phyloP scores from a whole-genome alignment of 2,888 invertebrate species.

The Hedya salicella region DNA sequence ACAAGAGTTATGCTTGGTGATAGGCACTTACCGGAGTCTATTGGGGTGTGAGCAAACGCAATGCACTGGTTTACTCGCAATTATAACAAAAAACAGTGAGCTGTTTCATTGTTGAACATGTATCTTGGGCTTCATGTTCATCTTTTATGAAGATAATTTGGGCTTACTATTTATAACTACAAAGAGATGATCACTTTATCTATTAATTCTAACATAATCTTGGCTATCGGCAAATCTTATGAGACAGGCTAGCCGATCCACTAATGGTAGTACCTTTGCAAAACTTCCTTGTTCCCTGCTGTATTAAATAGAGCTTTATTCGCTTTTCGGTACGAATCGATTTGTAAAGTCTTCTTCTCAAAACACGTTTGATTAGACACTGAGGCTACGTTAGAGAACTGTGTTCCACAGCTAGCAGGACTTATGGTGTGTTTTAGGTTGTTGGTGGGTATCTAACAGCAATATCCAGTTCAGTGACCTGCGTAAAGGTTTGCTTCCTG shows the following conservation, averaged over 20 bases:
- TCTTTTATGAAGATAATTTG: too few relatives aligned
- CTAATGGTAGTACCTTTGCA: conserved; percentile 67
- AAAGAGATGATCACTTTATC: conserved; percentile 7
- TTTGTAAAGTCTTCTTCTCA: conserved; percentile 46
- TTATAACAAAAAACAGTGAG: too few relatives aligned
- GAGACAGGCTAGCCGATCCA: conserved; percentile 64
- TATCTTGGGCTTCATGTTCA: too few relatives aligned
- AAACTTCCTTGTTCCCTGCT: conserved; percentile 50
- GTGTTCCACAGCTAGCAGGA: conserved; percentile 41
- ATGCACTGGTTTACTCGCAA: too few relatives aligned
- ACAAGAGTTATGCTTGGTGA: too few relatives aligned
- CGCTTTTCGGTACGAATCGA: conserved; percentile 43
- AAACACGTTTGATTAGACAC: conserved; percentile 75
- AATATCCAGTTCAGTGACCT: conserved; percentile 68
- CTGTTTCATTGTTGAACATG: too few relatives aligned
- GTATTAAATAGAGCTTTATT: conserved; percentile 50
- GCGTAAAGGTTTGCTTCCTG: conserved; percentile 66
- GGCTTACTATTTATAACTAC: neutral
- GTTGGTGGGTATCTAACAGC: conserved; percentile 57
- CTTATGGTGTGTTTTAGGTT: conserved; percentile 51
- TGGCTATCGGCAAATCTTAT: conserved; percentile 66
- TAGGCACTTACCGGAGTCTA: too few relatives aligned
- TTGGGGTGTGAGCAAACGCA: too few relatives aligned
- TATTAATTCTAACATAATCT: conserved; percentile 49
- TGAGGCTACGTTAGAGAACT: conserved; percentile 51